phyloP scores from a whole-genome alignment of 2,113 vertebrate species.

The Marmota monax region DNA sequence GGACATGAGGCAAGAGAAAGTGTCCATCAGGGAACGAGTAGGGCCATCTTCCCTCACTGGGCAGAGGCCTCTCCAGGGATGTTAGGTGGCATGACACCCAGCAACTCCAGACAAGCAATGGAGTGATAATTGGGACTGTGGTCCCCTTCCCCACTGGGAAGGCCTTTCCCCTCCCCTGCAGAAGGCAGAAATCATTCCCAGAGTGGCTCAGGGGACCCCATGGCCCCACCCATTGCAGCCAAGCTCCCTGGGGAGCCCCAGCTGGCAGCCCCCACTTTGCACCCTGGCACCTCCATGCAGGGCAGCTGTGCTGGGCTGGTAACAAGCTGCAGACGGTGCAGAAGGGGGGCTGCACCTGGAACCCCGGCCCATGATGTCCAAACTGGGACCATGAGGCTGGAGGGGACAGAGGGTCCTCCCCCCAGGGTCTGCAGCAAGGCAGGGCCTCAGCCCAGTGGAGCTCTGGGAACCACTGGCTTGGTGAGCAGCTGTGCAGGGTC shows the following conservation, averaged over 20 bases:
- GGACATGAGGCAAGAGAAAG: background rate
- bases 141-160: background rate
- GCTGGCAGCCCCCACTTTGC: background rate
- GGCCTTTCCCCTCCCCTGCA: background rate
- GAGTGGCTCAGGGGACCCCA: background rate
- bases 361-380: too few relatives aligned
- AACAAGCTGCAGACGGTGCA: background rate
- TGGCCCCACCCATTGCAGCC: fast-evolving
- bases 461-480: conserved; percentile 77
- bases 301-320: conserved; percentile 53
- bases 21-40: background rate
- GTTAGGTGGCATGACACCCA: background rate
- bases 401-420: too few relatives aligned
- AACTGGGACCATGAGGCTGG: too few relatives aligned
- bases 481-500: conserved; percentile 75
- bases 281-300: background rate
- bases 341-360: too few relatives aligned
- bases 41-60: background rate
- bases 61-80: background rate
- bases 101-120: background rate
- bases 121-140: fast-evolving
- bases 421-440: background rate
- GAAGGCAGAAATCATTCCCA: fast-evolving
- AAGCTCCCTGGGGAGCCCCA: fast-evolving
- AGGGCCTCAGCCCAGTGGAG: conserved; percentile 60